Evolutionary conservation across 2,113 vertebrate species (phyloP).

Genomic region (Lycocorax pyrrhopterus): DNA sequence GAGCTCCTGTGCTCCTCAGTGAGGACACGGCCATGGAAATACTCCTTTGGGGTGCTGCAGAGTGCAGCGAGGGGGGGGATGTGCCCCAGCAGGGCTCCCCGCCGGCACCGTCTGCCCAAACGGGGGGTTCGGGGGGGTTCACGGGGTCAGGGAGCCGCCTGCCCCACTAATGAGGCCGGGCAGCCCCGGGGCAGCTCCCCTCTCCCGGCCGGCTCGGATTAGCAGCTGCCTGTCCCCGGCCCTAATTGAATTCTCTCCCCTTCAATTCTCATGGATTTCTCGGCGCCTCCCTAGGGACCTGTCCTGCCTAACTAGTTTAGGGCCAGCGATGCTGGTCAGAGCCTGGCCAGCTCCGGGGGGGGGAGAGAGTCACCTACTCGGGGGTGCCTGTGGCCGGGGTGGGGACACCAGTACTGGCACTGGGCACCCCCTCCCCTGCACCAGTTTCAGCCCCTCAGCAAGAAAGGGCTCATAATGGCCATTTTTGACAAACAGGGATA

Average conservation of each 20-base stretch:
- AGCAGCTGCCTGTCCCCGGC: slow-evolving; percentile 58
- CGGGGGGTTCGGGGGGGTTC: background rate
- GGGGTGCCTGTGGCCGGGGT: rapidly evolving
- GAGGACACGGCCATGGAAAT: rapidly evolving
- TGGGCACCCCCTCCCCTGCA: background rate
- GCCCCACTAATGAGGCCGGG: slow-evolving; percentile 46
- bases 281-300: slow-evolving; percentile 14
- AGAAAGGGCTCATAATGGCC: rapidly evolving
- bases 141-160: slow-evolving; percentile 12
- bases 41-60: background rate
- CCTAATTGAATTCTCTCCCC: slow-evolving; percentile 63
- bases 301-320: slow-evolving; percentile 57
- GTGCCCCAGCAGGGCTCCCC: background rate
- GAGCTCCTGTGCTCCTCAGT: background rate
- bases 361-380: background rate
- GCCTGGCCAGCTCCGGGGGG: background rate
- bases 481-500: background rate
- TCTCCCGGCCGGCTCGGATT: background rate
- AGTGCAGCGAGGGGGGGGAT: background rate
- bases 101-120: background rate
- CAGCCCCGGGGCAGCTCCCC: slow-evolving; percentile 20
- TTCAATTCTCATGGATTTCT: slow-evolving; percentile 65
- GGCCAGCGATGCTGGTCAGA: background rate
- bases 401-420: rapidly evolving
- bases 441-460: rapidly evolving